Evolutionary conservation across 2,113 vertebrate species (phyloP), one percentile per base, ranked within the genome.

Genomic region (Bufo bufo): DNA sequence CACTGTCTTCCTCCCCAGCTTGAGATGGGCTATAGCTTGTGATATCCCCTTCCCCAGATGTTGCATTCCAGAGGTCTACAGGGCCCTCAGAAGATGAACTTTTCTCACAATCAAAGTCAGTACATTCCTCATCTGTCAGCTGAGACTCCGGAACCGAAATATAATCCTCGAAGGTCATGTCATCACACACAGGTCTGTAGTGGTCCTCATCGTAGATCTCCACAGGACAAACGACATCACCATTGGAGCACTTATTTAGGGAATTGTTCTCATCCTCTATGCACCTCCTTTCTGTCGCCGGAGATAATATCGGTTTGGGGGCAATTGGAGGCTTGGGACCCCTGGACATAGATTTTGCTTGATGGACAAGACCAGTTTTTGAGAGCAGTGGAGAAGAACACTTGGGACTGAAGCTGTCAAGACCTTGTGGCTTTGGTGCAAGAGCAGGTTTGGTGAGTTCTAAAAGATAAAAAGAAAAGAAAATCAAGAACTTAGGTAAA

Each of bases 241-340:
- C 97, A 77, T 98, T 99, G 58, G 93, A 90, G 90, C 91, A 96
- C 65, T 92, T 94, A 90, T 91, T 94, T 85, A 97, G 90, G 88
- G 87, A 93, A 61, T 91, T 94, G 87, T 94, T 93, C 77, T 90
- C 87, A 71, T 93, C 91, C 66, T 91, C 87, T 54, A 89, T 91
- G 89, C 92, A 92, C 85, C 94, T 94, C 77, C 90, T 93, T 71
- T 97, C 96, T 0, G 90, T 75, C 69, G 95, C 92, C 89, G 91
- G 72, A 6, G 93, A 91, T 82, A 96, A 90, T 90, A 93, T 96
- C 83, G 97, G 97, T 91, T 99, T 99, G 0, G 97, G 97, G 86
- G 97, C 96, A 0, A 98, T 96, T 69, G 94, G 97, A 84, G 97
- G 97, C 91, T 98, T 99, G 1, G 96, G 96, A 71, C 96, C 96